phyloP scores from a whole-genome alignment of 2,888 invertebrate genomes.

The Priocnemis perturbator region DNA sequence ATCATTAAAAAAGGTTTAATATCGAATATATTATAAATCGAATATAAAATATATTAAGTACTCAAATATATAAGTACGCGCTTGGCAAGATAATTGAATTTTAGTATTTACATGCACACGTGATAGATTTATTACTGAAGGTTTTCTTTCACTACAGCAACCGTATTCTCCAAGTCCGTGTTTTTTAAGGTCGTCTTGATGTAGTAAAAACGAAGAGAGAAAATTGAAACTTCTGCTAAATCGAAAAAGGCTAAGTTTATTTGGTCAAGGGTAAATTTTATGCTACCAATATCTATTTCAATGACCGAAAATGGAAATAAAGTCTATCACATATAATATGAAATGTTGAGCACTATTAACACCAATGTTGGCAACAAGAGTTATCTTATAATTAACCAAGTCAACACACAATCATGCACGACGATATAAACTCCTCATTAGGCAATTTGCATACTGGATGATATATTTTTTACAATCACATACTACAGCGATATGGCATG shows the following conservation, averaged over 20 bases:
- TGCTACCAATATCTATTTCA: conserved; percentile 7
- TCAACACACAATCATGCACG: conserved; percentile 25
- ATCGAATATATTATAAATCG: conserved; percentile 27
- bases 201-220: neutral
- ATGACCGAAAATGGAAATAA: conserved; percentile 30
- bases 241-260: neutral
- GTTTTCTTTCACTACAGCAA: conserved; percentile 29
- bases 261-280: neutral
- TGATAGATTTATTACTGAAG: conserved; percentile 26
- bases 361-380: conserved; percentile 37
- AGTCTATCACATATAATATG: conserved; percentile 26
- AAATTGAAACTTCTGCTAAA: neutral
- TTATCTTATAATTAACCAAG: conserved; percentile 34
- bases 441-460: conserved; percentile 22
- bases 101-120: conserved; percentile 32
- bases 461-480: conserved; percentile 35
- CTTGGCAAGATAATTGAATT: conserved; percentile 48
- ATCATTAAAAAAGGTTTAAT: neutral
- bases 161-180: neutral
- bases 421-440: conserved; percentile 15
- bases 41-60: conserved; percentile 33
- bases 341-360: conserved; percentile 43
- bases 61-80: conserved; percentile 27
- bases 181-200: no score
- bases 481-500: conserved; percentile 48